Percentiles rank a stretch among this genome's conserved stretches.
phyloP scores from a whole-genome alignment of 2,113 vertebrate genomes.

The Peromyscus leucopus region DNA sequence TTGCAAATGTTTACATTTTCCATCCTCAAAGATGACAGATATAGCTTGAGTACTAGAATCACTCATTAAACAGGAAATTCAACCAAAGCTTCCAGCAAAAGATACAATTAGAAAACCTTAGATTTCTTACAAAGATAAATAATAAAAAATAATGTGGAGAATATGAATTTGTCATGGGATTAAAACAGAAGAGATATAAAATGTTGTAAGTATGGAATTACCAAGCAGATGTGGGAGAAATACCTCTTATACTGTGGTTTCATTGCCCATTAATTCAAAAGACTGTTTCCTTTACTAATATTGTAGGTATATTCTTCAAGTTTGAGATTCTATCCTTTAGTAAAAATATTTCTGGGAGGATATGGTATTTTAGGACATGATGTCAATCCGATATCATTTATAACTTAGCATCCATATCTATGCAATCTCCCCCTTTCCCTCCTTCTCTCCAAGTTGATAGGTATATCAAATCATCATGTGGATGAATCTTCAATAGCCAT shows the following conservation, averaged over 20 bases:
- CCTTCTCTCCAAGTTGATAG: neutral
- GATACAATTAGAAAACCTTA: neutral
- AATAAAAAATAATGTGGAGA: neutral
- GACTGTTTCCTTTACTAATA: neutral
- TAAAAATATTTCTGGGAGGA: neutral
- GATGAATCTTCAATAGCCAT: neutral
- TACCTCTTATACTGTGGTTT: neutral
- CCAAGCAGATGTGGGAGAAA: neutral
- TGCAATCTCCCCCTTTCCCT: neutral
- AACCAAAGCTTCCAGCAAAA: neutral
- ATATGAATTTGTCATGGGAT: neutral
- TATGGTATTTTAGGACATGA: neutral
- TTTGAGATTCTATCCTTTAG: neutral
- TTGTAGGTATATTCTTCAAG: neutral
- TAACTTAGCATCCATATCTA: neutral
- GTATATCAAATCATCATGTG: slow-evolving; percentile 14
- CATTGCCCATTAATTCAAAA: neutral
- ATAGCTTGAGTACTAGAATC: neutral
- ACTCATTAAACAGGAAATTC: neutral
- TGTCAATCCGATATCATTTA: neutral
- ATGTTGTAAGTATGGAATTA: neutral
- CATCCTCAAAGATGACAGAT: slow-evolving; percentile 1
- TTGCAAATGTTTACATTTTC: neutral
- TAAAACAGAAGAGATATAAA: neutral
- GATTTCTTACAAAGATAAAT: slow-evolving; percentile 26